Percentiles rank a stretch among this genome's conserved stretches.
Conservation (phyloP, 1,140 invertebrate genomes). For the Nilaparvata lugens region DNA sequence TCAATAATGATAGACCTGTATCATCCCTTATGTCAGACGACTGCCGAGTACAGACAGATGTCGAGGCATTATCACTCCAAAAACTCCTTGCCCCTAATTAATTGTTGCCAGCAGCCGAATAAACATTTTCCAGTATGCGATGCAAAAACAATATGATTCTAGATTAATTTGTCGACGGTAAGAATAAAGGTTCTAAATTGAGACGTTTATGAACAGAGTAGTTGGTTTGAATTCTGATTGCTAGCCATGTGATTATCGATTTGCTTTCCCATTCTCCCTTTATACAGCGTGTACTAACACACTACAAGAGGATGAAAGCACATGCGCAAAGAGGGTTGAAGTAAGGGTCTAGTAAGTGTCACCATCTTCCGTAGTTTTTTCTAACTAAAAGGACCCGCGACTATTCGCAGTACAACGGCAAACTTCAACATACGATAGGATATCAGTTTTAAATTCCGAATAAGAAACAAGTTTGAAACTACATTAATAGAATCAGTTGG, state of each 20-base stretch:
- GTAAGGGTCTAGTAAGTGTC: neutral
- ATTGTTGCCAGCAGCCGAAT: neutral
- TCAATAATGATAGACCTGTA: slow-evolving; percentile 24
- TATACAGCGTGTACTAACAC: neutral
- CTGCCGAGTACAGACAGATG: slow-evolving; percentile 6
- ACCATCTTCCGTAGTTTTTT: neutral
- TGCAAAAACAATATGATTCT: neutral
- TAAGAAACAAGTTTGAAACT: too few species aligned
- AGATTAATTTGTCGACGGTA: too few species aligned
- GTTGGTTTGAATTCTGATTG: neutral
- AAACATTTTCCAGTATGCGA: neutral
- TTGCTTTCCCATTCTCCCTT: neutral
- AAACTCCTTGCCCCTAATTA: neutral
- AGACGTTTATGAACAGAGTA: neutral
- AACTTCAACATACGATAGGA: too few species aligned
- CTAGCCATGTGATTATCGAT: slow-evolving; percentile 1
- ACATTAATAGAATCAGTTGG: too few species aligned
- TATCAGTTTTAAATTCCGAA: too few species aligned
- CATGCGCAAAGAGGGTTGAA: neutral
- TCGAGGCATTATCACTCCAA: too few species aligned
- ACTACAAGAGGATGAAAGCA: neutral
- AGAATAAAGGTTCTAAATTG: too few species aligned
- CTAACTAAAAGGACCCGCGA: neutral
- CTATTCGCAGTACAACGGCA: neutral
- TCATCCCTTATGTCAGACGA: slow-evolving; percentile 17